A percentile compares a stretch with the other conserved stretches of the same genome.
Evolutionary conservation across 2,797 vertebrate species (phyloP).

Genomic region (Alcedo quadribrachys): DNA sequence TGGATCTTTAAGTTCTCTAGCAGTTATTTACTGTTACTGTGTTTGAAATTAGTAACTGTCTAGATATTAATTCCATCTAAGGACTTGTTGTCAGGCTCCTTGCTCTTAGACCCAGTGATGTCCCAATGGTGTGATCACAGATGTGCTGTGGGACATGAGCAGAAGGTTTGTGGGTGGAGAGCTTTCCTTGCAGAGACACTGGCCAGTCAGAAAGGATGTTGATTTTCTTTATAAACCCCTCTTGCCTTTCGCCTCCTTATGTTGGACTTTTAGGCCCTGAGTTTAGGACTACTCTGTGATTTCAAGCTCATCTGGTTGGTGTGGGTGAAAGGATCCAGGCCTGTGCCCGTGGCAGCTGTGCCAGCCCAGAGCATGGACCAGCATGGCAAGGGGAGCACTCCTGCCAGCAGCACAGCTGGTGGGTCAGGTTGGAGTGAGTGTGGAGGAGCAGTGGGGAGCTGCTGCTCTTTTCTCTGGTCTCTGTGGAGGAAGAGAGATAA

Average conservation of each 20-base stretch:
- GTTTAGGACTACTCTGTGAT: not conserved
- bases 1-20: not conserved
- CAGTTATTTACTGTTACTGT: not conserved
- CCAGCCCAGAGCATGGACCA: not conserved
- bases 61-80: not conserved
- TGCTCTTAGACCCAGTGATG: not conserved
- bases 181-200: not conserved
- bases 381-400: not conserved
- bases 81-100: not conserved
- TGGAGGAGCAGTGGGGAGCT: not conserved
- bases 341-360: fast-evolving
- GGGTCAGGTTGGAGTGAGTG: fast-evolving
- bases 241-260: not conserved
- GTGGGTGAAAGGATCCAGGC: not conserved
- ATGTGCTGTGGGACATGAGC: not conserved
- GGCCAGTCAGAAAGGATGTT: not conserved
- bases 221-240: not conserved
- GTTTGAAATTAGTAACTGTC: not conserved
- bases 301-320: not conserved
- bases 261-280: not conserved
- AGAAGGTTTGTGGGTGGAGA: not conserved
- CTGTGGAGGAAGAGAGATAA: not conserved
- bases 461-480: not conserved
- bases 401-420: not conserved
- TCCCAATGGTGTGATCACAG: not conserved